A percentile compares a stretch with the other conserved stretches of the same genome.
Conservation (phyloP, 2,888 invertebrate genomes). For the Agrenia bidenticulata region DNA sequence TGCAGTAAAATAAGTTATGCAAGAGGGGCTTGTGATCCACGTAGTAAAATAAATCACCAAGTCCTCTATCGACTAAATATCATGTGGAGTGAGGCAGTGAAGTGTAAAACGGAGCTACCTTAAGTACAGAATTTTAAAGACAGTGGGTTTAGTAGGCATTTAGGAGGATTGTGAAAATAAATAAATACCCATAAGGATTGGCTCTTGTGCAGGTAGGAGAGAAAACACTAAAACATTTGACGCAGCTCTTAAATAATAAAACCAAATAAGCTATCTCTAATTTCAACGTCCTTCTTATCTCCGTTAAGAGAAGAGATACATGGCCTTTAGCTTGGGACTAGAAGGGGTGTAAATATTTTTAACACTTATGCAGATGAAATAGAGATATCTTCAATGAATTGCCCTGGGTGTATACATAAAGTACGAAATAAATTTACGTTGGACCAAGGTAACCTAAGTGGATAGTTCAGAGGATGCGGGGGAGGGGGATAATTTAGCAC, state of each 20-base stretch:
- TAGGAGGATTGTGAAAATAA: neutral
- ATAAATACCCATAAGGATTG: neutral
- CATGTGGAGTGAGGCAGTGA: no score
- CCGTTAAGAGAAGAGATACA: neutral
- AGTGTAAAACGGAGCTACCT: no score
- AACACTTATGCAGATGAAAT: conserved; percentile 12
- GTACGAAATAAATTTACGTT: no score
- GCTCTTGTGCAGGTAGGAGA: neutral
- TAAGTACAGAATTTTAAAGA: no score
- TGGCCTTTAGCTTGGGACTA: neutral
- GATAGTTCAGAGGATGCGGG: no score
- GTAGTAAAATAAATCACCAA: no score
- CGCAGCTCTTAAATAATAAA: conserved; percentile 7
- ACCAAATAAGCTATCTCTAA: neutral
- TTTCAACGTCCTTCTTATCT: no score
- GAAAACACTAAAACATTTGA: neutral
- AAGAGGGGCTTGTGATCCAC: neutral
- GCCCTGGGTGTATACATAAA: no score
- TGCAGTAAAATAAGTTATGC: conserved; percentile 6
- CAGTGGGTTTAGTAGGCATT: neutral
- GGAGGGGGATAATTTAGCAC: no score
- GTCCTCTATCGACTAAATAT: no score
- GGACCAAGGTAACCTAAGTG: no score
- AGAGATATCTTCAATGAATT: neutral
- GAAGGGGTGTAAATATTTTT: neutral